Evolutionary conservation across 1,140 invertebrate species (phyloP).

Genomic region (Sitophilus oryzae): DNA sequence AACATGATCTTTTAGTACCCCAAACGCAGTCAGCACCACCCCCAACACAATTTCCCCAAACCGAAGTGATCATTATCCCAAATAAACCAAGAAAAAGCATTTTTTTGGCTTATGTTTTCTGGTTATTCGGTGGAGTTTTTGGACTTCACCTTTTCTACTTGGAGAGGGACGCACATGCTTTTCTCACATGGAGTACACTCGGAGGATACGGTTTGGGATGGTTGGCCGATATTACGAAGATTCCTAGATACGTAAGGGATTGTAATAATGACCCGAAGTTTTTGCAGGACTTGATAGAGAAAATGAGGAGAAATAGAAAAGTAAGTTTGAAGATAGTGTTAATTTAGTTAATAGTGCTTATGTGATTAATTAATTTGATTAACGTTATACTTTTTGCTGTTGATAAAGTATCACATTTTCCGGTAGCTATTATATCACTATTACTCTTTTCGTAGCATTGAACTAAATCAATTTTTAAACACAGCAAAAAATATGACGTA

Average conservation of each 20-base stretch:
- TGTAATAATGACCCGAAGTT: conserved; percentile 74
- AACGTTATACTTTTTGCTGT: too few species aligned
- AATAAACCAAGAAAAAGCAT: conserved; percentile 55
- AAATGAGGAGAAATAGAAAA: conserved; percentile 58
- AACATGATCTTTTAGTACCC: too few species aligned
- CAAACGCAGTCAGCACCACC: background rate
- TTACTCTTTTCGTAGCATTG: too few species aligned
- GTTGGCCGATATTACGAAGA: conserved; percentile 76
- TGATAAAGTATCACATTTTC: too few species aligned
- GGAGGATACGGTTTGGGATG: conserved; percentile 86
- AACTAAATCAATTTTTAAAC: too few species aligned
- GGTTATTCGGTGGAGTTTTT: conserved; percentile 84
- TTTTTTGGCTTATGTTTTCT: conserved; percentile 71
- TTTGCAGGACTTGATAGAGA: conserved; percentile 57
- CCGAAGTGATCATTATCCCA: background rate
- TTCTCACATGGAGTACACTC: conserved; percentile 79
- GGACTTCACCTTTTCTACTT: conserved; percentile 90
- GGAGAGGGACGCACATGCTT: conserved; percentile 80
- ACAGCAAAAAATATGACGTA: too few species aligned
- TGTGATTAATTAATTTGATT: too few species aligned
- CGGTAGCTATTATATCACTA: too few species aligned
- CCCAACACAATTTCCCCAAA: background rate
- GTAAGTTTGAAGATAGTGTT: conserved; percentile 48
- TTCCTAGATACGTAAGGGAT: conserved; percentile 82
- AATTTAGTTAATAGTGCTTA: too few species aligned